Base-by-base conservation (phyloP, 64 coral and sea anemone genomes). In the Montipora efflorescens region DNA sequence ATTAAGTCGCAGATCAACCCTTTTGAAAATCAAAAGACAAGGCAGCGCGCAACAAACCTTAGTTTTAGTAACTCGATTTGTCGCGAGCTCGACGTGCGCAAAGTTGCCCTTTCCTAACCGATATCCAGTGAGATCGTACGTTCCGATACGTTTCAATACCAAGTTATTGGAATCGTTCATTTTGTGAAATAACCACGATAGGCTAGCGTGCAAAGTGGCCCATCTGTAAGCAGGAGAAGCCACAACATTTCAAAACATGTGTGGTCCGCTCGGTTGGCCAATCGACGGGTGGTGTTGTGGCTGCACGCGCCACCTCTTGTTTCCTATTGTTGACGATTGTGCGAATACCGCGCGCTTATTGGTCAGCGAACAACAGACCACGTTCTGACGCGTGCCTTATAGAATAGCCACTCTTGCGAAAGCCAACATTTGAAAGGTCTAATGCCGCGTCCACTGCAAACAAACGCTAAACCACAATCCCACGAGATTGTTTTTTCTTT, bases 251-350 rank as follows among this genome's bases (percentile, higher is more conserved):
- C 49, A 83, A 91, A 61, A 83, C 96, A 98, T 98, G 96, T 98
- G 96, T 66, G 77, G 80, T 88, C 59, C 92, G 88, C 82, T 89
- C 67, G 21, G 59, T 83, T 50, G 57, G 10, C 96, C 96, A 98
- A 98, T 98, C 93, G 91, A 69, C 64, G 90, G 20, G 25, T 75
- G 80, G 78, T 67, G 81, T 92, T 88, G 87, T 92, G 72, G 84
- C 89, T 84, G 96, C 96, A 98, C 96, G 96, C 96, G 96, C 96
- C 93, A 81, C 73, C 78, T 15, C 92, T 98, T 98, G 93, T 95
- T 95, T 79, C 58, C 52, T 66, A 95, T 98, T 95, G 93, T 92
- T 92, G 84, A 82, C 82, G 53, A 75, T 89, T 91, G 70, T 94
- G 78, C 78, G 90, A 92, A 78, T 76, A 47, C 45, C 8, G 89